These are phyloP conservation scores for Diphyllodes magnificus DNA, from an alignment of 2,113 vertebrate genomes.

Conservation along the genomic window DNA sequence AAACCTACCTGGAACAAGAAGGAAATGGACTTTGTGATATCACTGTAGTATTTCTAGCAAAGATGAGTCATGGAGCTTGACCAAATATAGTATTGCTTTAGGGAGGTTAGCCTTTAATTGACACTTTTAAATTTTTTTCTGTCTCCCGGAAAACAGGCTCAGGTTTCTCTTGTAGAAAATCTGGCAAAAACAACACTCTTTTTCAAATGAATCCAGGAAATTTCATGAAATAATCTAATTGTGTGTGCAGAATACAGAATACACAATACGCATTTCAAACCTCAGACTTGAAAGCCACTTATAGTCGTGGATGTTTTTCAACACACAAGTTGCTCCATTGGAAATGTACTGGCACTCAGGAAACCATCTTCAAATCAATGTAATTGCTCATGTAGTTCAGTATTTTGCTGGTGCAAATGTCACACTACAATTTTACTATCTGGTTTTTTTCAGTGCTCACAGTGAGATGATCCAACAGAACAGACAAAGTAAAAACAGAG, in stretches of 20 bases:
- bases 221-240: background rate
- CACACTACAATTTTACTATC: background rate
- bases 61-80: conserved; percentile 64
- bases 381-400: background rate
- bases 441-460: fast-evolving
- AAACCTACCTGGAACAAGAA: conserved; percentile 25
- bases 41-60: conserved; percentile 72
- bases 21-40: conserved; percentile 56
- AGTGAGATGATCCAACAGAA: background rate
- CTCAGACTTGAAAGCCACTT: background rate
- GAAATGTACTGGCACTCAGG: background rate
- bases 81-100: conserved; percentile 43
- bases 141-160: background rate
- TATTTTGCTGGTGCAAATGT: background rate
- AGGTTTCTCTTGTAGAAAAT: background rate
- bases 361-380: background rate
- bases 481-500: background rate
- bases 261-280: background rate
- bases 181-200: background rate
- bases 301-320: background rate
- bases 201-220: background rate
- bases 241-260: background rate
- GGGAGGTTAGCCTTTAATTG: conserved; percentile 18
- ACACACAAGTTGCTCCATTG: background rate
- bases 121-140: background rate